Evolutionary conservation across 1,140 invertebrate species (phyloP).

Genomic region (Papilio dardanus): DNA sequence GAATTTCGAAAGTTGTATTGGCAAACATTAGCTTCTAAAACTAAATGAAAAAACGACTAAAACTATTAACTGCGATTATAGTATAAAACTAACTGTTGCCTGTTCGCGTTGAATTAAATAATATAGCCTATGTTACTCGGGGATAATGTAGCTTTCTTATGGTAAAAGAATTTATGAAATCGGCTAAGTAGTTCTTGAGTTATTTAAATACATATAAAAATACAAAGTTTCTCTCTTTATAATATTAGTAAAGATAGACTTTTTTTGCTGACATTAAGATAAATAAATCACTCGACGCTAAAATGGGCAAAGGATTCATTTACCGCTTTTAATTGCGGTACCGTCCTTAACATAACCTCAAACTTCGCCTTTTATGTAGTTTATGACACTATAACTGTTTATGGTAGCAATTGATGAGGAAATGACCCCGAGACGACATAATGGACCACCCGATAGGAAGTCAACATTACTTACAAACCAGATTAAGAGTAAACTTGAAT

Average conservation of each 20-base stretch:
- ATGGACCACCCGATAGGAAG: not conserved
- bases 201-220: too few relatives aligned
- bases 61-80: too few relatives aligned
- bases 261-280: not conserved
- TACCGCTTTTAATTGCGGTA: not conserved
- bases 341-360: conserved; percentile 2
- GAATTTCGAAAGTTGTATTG: not conserved
- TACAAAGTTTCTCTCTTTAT: too few relatives aligned
- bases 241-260: too few relatives aligned
- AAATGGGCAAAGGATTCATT: conserved; percentile 16
- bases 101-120: too few relatives aligned
- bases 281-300: not conserved
- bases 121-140: too few relatives aligned
- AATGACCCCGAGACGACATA: conserved; percentile 17
- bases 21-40: not conserved
- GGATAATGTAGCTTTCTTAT: too few relatives aligned
- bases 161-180: too few relatives aligned
- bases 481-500: too few relatives aligned
- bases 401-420: conserved; percentile 29
- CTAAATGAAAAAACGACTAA: not conserved
- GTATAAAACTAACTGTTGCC: too few relatives aligned
- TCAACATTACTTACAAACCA: not conserved
- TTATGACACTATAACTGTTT: not conserved
- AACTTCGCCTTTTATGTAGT: conserved; percentile 10
- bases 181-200: too few relatives aligned